Conservation (phyloP, 2,797 vertebrate species). For the Tarsius wallacei region DNA sequence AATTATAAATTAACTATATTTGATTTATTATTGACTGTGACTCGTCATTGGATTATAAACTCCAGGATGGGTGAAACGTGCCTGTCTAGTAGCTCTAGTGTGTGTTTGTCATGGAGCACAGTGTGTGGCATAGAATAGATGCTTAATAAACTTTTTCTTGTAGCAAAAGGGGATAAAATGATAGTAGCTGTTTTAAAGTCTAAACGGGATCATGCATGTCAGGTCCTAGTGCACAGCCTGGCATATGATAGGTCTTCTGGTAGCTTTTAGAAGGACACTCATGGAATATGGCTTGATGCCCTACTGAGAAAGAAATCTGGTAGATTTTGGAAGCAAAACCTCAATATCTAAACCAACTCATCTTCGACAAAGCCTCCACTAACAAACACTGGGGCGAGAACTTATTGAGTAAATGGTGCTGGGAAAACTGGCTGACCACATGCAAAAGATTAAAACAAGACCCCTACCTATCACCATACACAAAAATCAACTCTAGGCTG, state of each 20-base stretch:
- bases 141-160: not conserved
- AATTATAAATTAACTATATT: not conserved
- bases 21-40: not conserved
- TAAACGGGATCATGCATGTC: not conserved
- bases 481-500: no score
- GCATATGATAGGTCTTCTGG: not conserved
- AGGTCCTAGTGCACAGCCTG: not conserved
- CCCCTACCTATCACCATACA: no score
- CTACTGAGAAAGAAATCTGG: accelerated
- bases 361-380: no score
- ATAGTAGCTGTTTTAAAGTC: not conserved
- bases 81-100: accelerated
- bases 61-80: not conserved
- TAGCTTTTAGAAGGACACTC: not conserved
- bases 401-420: no score
- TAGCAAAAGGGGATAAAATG: not conserved
- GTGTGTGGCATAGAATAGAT: accelerated
- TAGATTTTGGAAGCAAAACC: no score
- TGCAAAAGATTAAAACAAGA: no score
- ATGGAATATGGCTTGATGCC: accelerated
- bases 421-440: no score
- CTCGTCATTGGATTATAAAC: not conserved
- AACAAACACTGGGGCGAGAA: no score
- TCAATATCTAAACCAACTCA: no score
- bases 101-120: not conserved